phyloP scores from a whole-genome alignment of 1,140 invertebrate species.

The Dendrolimus kikuchii region DNA sequence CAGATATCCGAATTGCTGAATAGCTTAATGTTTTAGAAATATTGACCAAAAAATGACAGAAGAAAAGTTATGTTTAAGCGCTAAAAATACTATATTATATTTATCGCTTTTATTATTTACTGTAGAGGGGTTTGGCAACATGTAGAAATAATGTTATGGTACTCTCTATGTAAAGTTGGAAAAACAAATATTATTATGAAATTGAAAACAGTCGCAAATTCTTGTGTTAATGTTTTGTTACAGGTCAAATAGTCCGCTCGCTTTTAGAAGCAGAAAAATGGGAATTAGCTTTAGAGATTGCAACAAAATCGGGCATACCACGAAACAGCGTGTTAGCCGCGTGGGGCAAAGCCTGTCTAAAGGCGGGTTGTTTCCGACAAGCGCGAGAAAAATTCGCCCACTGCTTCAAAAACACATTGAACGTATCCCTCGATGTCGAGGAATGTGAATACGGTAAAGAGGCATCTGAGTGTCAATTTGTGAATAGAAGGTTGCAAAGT shows the following conservation, averaged over 20 bases:
- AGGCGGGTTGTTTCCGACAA: conserved; percentile 81
- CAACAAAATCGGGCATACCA: conserved; percentile 87
- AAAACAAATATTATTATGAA: no score
- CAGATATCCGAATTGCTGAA: no score
- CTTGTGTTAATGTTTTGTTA: conserved; percentile 7
- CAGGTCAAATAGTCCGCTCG: conserved; percentile 63
- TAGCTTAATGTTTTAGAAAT: no score
- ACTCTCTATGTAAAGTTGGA: no score
- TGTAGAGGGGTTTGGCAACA: no score
- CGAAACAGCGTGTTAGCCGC: conserved; percentile 85
- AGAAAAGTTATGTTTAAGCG: no score
- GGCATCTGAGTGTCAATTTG: conserved; percentile 43
- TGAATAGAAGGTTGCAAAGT: conserved; percentile 35
- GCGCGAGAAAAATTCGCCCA: conserved; percentile 80
- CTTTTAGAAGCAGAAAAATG: conserved; percentile 88
- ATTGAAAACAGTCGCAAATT: neutral
- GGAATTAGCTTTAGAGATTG: conserved; percentile 87
- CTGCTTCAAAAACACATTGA: conserved; percentile 70
- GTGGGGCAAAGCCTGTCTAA: conserved; percentile 89
- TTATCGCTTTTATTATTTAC: no score
- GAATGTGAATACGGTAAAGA: conserved; percentile 51
- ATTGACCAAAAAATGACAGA: no score
- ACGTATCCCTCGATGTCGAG: conserved; percentile 43
- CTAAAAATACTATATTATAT: no score
- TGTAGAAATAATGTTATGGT: no score